Evolutionary conservation across 30 jellyfish, hydroid and myxozoan species (phyloP).

Genomic region (Hydractinia echinata): DNA sequence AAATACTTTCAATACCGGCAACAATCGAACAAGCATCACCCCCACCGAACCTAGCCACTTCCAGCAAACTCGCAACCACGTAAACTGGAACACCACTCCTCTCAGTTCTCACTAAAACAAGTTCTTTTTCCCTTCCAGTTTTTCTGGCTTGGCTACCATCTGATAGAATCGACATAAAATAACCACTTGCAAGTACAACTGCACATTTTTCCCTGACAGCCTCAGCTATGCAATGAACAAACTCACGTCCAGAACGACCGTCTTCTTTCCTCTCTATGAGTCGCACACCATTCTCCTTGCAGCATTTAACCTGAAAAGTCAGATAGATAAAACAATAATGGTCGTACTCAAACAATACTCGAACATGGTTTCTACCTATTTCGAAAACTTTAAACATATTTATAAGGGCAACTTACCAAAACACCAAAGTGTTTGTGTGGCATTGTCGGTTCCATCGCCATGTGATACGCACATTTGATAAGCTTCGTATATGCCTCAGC

Average conservation of each 20-base stretch:
- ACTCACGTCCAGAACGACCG: conserved; percentile 33
- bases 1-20: conserved; percentile 17
- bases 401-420: too few relatives aligned
- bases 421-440: too few relatives aligned
- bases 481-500: too few relatives aligned
- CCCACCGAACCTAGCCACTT: conserved; percentile 25
- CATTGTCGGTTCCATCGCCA: too few relatives aligned
- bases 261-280: conserved; percentile 37
- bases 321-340: not conserved
- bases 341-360: not conserved
- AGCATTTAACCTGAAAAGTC: conserved; percentile 29
- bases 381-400: not conserved
- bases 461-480: too few relatives aligned
- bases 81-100: too few relatives aligned
- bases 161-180: not conserved
- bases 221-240: conserved; percentile 43
- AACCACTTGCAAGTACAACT: conserved; percentile 31
- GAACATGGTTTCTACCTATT: conserved; percentile 28
- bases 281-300: conserved; percentile 24
- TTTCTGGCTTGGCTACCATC: too few relatives aligned
- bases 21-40: conserved; percentile 25
- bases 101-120: too few relatives aligned
- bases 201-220: conserved; percentile 32
- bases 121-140: too few relatives aligned
- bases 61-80: conserved; percentile 2